Evolutionary conservation across 2,113 vertebrate species (phyloP).

Genomic region (Sceloporus undulatus): DNA sequence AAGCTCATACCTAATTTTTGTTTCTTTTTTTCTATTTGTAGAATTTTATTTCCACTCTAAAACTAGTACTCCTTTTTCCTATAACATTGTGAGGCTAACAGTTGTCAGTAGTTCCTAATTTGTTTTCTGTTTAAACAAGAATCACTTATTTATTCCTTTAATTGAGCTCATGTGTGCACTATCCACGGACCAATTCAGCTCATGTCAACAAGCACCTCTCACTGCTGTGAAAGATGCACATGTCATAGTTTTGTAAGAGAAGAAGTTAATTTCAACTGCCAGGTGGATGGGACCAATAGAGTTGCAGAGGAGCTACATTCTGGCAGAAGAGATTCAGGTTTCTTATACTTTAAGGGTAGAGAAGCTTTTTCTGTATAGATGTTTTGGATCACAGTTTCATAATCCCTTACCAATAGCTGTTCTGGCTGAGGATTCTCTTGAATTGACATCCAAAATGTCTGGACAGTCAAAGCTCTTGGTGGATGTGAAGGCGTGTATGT

Average conservation of each 20-base stretch:
- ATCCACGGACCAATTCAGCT: background rate
- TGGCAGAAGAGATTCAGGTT: background rate
- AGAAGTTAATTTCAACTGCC: background rate
- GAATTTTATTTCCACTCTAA: background rate
- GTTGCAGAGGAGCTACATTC: background rate
- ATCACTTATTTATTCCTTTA: constrained; percentile 4
- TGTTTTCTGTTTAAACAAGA: constrained; percentile 7
- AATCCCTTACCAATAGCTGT: too few species aligned
- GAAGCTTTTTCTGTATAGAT: too few species aligned
- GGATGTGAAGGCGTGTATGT: too few species aligned
- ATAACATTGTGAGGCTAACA: background rate
- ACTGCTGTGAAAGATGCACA: background rate
- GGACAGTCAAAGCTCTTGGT: too few species aligned
- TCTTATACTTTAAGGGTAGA: background rate
- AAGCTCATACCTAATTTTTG: background rate
- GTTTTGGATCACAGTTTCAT: too few species aligned
- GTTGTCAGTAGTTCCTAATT: background rate
- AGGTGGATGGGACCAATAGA: too few species aligned
- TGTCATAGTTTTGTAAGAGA: background rate
- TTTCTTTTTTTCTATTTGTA: background rate
- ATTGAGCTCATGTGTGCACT: background rate
- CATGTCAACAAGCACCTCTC: background rate
- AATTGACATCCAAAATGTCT: too few species aligned
- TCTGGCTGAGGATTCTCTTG: too few species aligned
- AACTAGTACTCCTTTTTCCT: background rate